Percentiles rank a stretch among this genome's conserved stretches.
phyloP scores from a whole-genome alignment of 2,797 vertebrate genomes.

The Rhinichthys osculus region DNA sequence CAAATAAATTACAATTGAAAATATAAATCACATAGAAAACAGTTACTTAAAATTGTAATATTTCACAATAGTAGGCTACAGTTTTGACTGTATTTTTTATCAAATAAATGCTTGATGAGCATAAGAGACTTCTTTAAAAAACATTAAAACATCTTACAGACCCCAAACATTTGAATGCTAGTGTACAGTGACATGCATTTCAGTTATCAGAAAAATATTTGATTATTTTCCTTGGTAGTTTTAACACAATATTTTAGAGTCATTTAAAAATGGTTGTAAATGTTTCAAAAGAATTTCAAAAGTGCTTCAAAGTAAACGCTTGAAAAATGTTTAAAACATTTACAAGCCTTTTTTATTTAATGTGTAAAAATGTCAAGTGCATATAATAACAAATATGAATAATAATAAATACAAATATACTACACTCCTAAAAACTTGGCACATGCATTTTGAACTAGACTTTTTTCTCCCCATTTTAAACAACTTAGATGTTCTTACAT shows the following conservation, averaged over 20 bases:
- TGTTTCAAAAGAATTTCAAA: background rate
- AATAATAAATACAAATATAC: background rate
- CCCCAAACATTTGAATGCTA: background rate
- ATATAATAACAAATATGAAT: background rate
- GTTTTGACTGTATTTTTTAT: too few relatives aligned
- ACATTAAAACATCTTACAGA: background rate
- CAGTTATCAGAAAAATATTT: background rate
- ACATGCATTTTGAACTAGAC: background rate
- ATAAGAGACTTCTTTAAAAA: background rate
- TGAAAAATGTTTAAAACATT: background rate
- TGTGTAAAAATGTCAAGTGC: background rate
- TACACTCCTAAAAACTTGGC: background rate
- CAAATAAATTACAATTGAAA: background rate
- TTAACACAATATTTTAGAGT: background rate
- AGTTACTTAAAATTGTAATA: background rate
- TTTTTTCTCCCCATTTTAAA: background rate
- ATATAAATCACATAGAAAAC: background rate
- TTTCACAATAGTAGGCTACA: background rate
- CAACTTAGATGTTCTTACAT: background rate
- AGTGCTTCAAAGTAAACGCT: background rate
- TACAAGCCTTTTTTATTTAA: background rate
- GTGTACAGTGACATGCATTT: background rate
- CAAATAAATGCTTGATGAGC: background rate
- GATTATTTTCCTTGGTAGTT: background rate
- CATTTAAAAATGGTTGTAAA: background rate